Conservation (phyloP, 1,140 invertebrate genomes). For the Aleiodes sp. region DNA sequence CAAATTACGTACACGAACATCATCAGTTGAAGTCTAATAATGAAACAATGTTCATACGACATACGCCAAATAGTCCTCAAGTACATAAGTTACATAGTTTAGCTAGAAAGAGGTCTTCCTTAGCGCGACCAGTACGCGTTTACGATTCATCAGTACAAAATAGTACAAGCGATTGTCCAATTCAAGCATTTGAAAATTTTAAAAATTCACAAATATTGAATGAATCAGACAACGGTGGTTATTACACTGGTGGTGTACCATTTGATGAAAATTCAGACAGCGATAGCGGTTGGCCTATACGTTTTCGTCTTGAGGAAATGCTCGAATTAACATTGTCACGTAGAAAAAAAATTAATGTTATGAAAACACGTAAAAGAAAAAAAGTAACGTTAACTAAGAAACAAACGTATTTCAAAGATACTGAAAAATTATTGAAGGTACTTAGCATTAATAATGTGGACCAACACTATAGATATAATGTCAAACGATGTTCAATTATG, state of each 20-base stretch:
- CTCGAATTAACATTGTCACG: conserved; percentile 55
- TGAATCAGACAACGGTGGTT: conserved; percentile 15
- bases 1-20: conserved; percentile 1
- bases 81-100: conserved; percentile 33
- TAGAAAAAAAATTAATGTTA: conserved; percentile 48
- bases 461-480: conserved; percentile 63
- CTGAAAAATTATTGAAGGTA: conserved; percentile 62
- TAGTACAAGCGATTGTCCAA: conserved; percentile 33
- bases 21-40: conserved; percentile 7
- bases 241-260: conserved; percentile 27
- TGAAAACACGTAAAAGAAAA: conserved; percentile 41
- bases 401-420: conserved; percentile 56
- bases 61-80: neutral
- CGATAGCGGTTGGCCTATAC: conserved; percentile 53
- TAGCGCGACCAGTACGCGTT: conserved; percentile 58
- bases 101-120: conserved; percentile 53
- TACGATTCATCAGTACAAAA: conserved; percentile 55
- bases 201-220: neutral
- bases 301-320: conserved; percentile 58
- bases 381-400: conserved; percentile 44
- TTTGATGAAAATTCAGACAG: conserved; percentile 44
- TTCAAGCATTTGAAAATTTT: conserved; percentile 15
- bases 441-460: conserved; percentile 64
- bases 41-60: conserved; percentile 20
- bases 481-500: conserved; percentile 62